Percentiles rank a stretch among this genome's conserved stretches.
Evolutionary conservation across 2,888 invertebrate species (phyloP).

Genomic region (Macrosoma leucophasiata): DNA sequence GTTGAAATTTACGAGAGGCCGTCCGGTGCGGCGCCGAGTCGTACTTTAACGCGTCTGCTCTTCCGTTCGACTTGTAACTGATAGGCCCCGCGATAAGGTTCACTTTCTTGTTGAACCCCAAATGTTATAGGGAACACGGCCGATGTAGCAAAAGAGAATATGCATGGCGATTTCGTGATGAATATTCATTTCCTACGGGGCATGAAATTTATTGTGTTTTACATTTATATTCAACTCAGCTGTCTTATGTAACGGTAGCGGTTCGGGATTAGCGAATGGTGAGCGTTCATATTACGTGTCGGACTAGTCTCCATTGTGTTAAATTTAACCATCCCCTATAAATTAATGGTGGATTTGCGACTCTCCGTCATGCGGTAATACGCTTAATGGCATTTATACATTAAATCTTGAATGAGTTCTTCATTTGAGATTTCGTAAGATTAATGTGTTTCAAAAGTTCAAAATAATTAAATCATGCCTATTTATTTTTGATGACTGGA

Average conservation of each 20-base stretch:
- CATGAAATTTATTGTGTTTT: conserved; percentile 77
- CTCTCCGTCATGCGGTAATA: too few relatives aligned
- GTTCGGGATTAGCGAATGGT: conserved; percentile 73
- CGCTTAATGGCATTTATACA: too few relatives aligned
- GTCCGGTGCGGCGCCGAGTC: conserved; percentile 48
- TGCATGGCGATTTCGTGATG: conserved; percentile 76
- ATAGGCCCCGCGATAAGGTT: conserved; percentile 47
- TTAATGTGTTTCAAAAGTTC: too few relatives aligned
- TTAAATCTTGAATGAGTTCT: too few relatives aligned
- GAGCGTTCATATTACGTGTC: conserved; percentile 64
- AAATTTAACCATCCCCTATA: too few relatives aligned
- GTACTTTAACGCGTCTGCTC: conserved; percentile 40
- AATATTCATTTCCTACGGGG: conserved; percentile 77
- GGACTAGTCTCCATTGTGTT: conserved; percentile 56
- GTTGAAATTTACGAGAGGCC: conserved; percentile 73
- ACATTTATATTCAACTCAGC: conserved; percentile 75
- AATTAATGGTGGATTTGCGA: too few relatives aligned
- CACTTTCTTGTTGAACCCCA: conserved; percentile 38
- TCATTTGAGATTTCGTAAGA: too few relatives aligned
- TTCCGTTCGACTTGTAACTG: conserved; percentile 51
- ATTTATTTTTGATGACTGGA: too few relatives aligned
- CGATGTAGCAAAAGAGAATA: conserved; percentile 70
- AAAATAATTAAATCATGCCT: too few relatives aligned
- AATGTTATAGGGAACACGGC: conserved; percentile 53
- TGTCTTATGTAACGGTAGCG: conserved; percentile 75